Evolutionary conservation across 2,888 invertebrate species (phyloP).

Genomic region (Amiota mariae): DNA sequence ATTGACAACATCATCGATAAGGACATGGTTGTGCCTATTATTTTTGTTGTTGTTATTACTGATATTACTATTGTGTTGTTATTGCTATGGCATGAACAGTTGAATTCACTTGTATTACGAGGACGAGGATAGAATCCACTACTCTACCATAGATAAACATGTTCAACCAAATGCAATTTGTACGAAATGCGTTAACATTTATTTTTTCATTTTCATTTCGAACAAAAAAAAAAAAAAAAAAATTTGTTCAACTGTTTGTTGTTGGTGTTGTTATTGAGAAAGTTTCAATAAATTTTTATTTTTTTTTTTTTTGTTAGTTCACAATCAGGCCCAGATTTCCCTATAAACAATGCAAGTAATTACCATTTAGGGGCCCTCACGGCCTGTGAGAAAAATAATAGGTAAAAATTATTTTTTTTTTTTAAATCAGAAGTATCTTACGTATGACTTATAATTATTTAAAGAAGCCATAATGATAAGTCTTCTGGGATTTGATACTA

Average conservation of each 20-base stretch:
- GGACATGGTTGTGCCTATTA: neutral
- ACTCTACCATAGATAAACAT: slow-evolving; percentile 25
- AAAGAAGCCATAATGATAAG: no score
- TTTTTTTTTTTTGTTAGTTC: no score
- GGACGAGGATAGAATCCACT: slow-evolving; percentile 21
- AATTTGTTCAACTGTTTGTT: neutral
- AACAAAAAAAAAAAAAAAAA: no score
- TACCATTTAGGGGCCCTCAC: no score
- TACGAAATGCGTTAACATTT: slow-evolving; percentile 5
- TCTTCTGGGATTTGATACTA: no score
- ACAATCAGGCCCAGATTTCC: no score
- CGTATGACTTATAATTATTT: no score
- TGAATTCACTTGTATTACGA: slow-evolving; percentile 13
- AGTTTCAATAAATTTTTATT: no score
- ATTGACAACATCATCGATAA: neutral
- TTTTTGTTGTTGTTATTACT: neutral
- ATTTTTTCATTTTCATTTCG: neutral
- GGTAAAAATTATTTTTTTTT: no score
- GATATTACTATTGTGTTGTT: slow-evolving; percentile 8
- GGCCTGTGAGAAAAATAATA: no score
- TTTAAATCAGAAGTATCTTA: no score
- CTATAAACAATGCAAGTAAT: no score
- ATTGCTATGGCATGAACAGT: slow-evolving; percentile 30
- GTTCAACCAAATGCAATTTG: slow-evolving; percentile 27
- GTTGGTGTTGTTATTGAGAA: neutral